phyloP scores from a whole-genome alignment of 2,888 invertebrate genomes.

The Hirtodrosophila cameraria region DNA sequence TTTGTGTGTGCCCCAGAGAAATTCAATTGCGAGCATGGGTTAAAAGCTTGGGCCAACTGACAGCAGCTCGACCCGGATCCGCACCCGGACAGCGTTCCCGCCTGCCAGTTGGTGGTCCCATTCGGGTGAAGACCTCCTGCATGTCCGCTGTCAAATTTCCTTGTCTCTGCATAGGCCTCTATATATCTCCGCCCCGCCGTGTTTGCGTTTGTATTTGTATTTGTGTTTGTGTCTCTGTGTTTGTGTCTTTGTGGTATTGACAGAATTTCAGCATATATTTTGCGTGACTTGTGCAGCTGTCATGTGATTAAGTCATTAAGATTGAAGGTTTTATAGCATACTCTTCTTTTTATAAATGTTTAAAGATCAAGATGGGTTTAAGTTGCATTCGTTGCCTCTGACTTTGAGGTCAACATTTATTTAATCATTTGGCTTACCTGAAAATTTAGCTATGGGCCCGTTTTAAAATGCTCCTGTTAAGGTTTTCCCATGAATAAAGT shows the following conservation, averaged over 20 bases:
- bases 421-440: no score
- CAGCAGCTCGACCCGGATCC: constrained; percentile 62
- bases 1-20: constrained; percentile 27
- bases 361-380: background rate
- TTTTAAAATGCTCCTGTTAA: no score
- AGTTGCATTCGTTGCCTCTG: no score
- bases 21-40: constrained; percentile 67
- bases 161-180: constrained; percentile 45
- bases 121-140: constrained; percentile 56
- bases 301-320: constrained; percentile 49
- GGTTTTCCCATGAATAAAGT: no score
- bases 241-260: constrained; percentile 11
- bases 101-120: constrained; percentile 26
- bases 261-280: constrained; percentile 7
- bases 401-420: no score
- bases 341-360: constrained; percentile 1
- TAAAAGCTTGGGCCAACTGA: constrained; percentile 67
- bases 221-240: background rate
- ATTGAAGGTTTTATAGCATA: constrained; percentile 17
- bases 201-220: no score
- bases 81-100: background rate
- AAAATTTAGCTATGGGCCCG: no score
- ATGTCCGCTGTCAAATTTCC: constrained; percentile 55
- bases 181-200: constrained; percentile 11
- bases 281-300: constrained; percentile 24